These are phyloP conservation scores for Drosophila anceps DNA, from an alignment of 2,888 invertebrate genomes.

Conservation along the genomic window DNA sequence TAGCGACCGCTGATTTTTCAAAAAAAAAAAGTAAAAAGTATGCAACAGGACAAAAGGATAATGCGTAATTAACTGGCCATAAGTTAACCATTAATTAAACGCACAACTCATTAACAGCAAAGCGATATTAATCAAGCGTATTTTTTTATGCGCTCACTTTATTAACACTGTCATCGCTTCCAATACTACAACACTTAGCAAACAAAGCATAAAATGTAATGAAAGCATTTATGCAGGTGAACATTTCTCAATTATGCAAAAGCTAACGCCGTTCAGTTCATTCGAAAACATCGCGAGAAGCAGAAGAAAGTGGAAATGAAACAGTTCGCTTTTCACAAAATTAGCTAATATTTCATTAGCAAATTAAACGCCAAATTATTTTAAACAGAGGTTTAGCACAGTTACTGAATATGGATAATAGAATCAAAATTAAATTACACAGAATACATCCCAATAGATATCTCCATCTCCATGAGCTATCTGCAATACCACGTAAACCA, in stretches of 20 bases:
- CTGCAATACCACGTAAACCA: no score
- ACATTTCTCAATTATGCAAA: background rate
- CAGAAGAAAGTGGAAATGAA: background rate
- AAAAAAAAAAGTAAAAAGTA: background rate
- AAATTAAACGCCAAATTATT: no score
- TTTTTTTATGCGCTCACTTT: constrained; percentile 3
- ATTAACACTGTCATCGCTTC: background rate
- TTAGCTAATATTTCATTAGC: no score
- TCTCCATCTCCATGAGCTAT: no score
- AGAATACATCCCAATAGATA: no score
- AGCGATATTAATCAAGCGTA: constrained; percentile 8
- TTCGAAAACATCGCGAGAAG: no score
- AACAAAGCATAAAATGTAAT: constrained; percentile 5
- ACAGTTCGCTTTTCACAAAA: background rate
- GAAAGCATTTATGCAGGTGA: background rate
- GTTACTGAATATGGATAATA: no score
- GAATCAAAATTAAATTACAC: no score
- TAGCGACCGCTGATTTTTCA: constrained; percentile 20
- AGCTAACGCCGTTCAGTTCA: no score
- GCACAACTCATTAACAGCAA: constrained; percentile 51
- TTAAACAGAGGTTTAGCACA: no score
- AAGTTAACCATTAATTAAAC: constrained; percentile 78
- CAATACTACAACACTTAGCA: constrained; percentile 4
- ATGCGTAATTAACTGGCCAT: constrained; percentile 69
- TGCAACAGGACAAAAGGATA: constrained; percentile 43